These are phyloP conservation scores for Lasioglossum vierecki DNA, from an alignment of 2,888 invertebrate genomes.

Conservation along the genomic window DNA sequence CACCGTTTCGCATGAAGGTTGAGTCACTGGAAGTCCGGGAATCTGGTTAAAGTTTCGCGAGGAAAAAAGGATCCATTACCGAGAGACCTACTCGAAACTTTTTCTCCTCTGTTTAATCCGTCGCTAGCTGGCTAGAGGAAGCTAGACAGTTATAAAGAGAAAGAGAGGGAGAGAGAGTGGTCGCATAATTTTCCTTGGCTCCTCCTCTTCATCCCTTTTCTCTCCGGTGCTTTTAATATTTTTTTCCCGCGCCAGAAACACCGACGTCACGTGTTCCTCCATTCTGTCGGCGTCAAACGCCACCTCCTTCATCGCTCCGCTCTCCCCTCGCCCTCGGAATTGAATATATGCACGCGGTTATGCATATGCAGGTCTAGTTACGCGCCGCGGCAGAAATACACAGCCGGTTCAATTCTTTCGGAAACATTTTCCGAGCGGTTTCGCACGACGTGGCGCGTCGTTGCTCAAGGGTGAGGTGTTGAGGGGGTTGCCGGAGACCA, in stretches of 20 bases:
- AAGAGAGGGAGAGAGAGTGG: slow-evolving; percentile 20
- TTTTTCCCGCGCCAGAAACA: slow-evolving; percentile 19
- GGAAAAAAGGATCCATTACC: slow-evolving; percentile 45
- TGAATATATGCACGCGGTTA: slow-evolving; percentile 45
- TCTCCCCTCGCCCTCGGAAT: slow-evolving; percentile 51
- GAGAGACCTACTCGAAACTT: slow-evolving; percentile 43
- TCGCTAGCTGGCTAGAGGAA: not conserved
- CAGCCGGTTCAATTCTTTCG: slow-evolving; percentile 33
- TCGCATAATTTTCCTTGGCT: slow-evolving; percentile 44
- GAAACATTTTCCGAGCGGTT: slow-evolving; percentile 29
- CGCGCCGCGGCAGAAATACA: not conserved
- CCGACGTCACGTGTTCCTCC: slow-evolving; percentile 36
- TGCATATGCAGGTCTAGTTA: slow-evolving; percentile 47
- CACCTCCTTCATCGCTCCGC: slow-evolving; percentile 32
- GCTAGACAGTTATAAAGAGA: not conserved
- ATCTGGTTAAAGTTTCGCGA: slow-evolving; percentile 50
- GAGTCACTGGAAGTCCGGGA: slow-evolving; percentile 25
- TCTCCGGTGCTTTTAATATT: not conserved
- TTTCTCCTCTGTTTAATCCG: slow-evolving; percentile 21
- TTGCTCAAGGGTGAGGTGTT: not conserved
- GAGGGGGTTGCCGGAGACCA: not conserved
- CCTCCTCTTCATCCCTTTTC: not conserved
- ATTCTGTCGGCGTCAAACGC: slow-evolving; percentile 51
- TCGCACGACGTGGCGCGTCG: not conserved
- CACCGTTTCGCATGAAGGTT: slow-evolving; percentile 31